Evolutionary conservation across 2,113 vertebrate genomes (phyloP).

Genomic region (Myotis yumanensis): DNA sequence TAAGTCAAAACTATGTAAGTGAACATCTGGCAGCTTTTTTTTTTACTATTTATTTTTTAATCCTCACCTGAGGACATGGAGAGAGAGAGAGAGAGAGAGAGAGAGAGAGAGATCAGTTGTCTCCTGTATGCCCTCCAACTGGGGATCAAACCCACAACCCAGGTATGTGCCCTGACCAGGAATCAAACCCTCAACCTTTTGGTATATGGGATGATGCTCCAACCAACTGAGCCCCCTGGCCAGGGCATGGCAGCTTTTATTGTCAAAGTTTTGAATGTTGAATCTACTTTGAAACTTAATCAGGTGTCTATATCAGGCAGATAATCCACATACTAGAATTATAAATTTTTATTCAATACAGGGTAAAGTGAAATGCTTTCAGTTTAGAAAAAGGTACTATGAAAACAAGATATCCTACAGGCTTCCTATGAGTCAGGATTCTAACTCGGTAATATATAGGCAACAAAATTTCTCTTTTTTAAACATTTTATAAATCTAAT

Average conservation of each 20-base stretch:
- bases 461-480: background rate
- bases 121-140: background rate
- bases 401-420: background rate
- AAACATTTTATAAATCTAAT: background rate
- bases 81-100: too few relatives aligned
- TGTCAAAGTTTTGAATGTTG: constrained; percentile 11
- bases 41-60: too few relatives aligned
- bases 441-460: background rate
- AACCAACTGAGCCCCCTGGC: background rate
- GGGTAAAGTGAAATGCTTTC: background rate
- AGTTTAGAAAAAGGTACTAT: background rate
- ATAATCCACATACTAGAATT: background rate
- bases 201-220: background rate
- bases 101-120: background rate
- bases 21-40: background rate
- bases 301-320: background rate
- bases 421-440: background rate
- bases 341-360: background rate
- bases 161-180: background rate
- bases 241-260: background rate
- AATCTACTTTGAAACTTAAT: constrained; percentile 43
- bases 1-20: background rate
- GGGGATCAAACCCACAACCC: background rate
- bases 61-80: too few relatives aligned
- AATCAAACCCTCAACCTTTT: background rate